Conservation (phyloP, 2,113 vertebrate species). For the Apodemus speciosus region DNA sequence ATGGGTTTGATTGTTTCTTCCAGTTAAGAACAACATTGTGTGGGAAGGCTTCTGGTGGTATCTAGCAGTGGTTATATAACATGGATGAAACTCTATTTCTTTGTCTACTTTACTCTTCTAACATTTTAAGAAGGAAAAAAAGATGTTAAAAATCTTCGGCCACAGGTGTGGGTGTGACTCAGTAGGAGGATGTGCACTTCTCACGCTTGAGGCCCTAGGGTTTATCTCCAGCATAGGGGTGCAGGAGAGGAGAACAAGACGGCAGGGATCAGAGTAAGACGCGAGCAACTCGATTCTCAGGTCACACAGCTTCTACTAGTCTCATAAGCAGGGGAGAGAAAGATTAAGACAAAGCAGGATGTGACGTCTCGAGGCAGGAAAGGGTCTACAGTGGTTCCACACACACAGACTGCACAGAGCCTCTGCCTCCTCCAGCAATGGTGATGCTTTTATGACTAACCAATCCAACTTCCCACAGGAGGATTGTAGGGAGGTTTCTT, state of each 20-base stretch:
- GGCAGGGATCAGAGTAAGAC: not conserved
- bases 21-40: not conserved
- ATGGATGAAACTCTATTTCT: not conserved
- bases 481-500: conserved; percentile 16
- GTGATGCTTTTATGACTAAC: not conserved
- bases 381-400: not conserved
- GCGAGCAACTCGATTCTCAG: not conserved
- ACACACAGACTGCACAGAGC: not conserved
- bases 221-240: not conserved
- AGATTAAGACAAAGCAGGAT: not conserved
- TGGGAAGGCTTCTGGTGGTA: not conserved
- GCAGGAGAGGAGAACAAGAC: not conserved
- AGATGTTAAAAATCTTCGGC: not conserved
- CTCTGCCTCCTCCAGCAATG: not conserved
- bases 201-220: not conserved
- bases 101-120: not conserved
- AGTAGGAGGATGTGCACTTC: not conserved
- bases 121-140: not conserved
- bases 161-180: not conserved
- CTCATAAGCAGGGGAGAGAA: not conserved
- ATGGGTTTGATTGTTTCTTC: not conserved
- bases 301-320: not conserved
- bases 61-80: not conserved
- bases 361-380: not conserved
- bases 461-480: not conserved